Evolutionary conservation across 2,888 invertebrate genomes (phyloP).

Genomic region (Hypselothyrea guttata): DNA sequence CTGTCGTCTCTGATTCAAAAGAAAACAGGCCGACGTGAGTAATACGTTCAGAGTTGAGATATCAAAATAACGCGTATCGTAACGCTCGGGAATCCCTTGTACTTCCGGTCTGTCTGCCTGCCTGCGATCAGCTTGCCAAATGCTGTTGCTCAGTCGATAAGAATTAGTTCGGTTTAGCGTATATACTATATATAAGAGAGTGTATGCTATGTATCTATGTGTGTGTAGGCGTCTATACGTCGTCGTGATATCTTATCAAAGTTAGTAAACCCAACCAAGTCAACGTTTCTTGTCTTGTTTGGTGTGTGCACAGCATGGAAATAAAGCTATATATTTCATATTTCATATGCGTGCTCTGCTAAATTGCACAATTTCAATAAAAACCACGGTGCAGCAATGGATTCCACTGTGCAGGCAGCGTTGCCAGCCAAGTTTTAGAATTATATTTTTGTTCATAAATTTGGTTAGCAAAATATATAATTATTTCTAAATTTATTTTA

Average conservation of each 20-base stretch:
- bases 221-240: slow-evolving; percentile 48
- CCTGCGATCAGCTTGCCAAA: neutral
- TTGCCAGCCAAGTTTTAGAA: slow-evolving; percentile 16
- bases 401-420: slow-evolving; percentile 7
- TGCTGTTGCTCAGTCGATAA: slow-evolving; percentile 7
- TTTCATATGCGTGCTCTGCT: slow-evolving; percentile 3
- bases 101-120: slow-evolving; percentile 44
- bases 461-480: too few relatives aligned
- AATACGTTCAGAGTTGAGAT: slow-evolving; percentile 36
- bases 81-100: slow-evolving; percentile 60
- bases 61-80: slow-evolving; percentile 39
- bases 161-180: neutral
- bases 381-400: slow-evolving; percentile 48
- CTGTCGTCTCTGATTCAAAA: slow-evolving; percentile 43
- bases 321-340: slow-evolving; percentile 20
- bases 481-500: too few relatives aligned
- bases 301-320: slow-evolving; percentile 38
- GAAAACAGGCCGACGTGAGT: slow-evolving; percentile 47
- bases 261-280: slow-evolving; percentile 60
- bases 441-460: too few relatives aligned
- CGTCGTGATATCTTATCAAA: slow-evolving; percentile 64
- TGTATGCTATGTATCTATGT: neutral
- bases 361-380: too few relatives aligned
- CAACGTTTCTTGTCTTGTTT: slow-evolving; percentile 21
- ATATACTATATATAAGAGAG: slow-evolving; percentile 4